Evolutionary conservation across 2,888 invertebrate species (phyloP).

Genomic region (Caenorhabditis uteleia): DNA sequence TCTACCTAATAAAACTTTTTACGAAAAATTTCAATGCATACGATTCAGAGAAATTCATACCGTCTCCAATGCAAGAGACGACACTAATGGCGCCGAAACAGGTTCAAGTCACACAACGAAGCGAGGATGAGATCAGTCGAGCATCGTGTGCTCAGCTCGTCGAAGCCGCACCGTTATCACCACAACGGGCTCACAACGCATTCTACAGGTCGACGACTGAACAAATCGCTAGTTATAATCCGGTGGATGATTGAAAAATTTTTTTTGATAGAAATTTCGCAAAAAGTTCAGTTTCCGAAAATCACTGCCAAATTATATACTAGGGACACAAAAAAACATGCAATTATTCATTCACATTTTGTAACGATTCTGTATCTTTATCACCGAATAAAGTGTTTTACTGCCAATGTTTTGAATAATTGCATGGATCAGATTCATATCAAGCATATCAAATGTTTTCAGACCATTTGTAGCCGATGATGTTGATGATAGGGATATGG

Average conservation of each 20-base stretch:
- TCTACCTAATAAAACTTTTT: no score
- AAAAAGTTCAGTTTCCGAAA: background rate
- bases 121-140: conserved; percentile 59
- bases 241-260: conserved; percentile 49
- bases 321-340: no score
- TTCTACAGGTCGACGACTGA: conserved; percentile 69
- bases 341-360: no score
- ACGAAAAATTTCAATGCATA: no score
- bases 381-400: no score
- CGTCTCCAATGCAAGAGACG: conserved; percentile 66
- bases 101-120: conserved; percentile 52
- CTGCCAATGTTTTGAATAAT: no score
- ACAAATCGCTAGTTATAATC: conserved; percentile 67
- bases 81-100: conserved; percentile 60
- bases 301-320: no score
- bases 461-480: conserved; percentile 68
- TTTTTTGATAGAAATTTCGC: background rate
- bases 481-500: conserved; percentile 59
- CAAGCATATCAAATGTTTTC: no score
- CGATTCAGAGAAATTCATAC: conserved; percentile 65
- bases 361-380: no score
- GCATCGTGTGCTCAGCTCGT: conserved; percentile 49
- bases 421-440: no score
- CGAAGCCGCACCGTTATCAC: conserved; percentile 49
- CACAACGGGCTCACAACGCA: conserved; percentile 67